phyloP scores from a whole-genome alignment of 2,797 vertebrate genomes.

The Tadarida brasiliensis region DNA sequence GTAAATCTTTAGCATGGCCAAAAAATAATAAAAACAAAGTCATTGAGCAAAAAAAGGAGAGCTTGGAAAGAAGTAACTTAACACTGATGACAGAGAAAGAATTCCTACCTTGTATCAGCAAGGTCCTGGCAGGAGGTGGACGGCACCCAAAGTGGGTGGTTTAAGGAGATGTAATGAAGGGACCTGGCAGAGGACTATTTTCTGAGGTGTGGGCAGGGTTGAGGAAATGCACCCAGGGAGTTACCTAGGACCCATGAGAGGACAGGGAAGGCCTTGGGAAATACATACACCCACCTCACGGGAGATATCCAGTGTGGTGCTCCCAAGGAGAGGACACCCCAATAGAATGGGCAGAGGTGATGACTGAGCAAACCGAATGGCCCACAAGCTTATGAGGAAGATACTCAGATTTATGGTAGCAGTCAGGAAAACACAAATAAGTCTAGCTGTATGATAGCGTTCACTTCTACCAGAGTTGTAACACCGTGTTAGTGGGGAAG shows the following conservation, averaged over 20 bases:
- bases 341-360: not conserved
- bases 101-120: not conserved
- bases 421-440: not conserved
- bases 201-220: not conserved
- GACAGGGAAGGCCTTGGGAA: not conserved
- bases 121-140: not conserved
- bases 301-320: not conserved
- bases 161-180: not conserved
- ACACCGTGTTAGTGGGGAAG: not conserved
- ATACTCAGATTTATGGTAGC: not conserved
- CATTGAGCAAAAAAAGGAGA: not conserved
- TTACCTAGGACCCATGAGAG: not conserved
- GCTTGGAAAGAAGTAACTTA: not conserved
- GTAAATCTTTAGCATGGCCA: not conserved
- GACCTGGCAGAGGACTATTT: not conserved
- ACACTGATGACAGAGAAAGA: not conserved
- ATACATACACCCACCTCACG: not conserved
- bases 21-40: not conserved
- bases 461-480: not conserved
- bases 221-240: not conserved
- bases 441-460: not conserved
- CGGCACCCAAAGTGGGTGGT: not conserved
- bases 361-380: not conserved
- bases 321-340: not conserved
- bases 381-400: not conserved